These are phyloP conservation scores for Microctenopoma steveboyesi DNA, from an alignment of 2,797 vertebrate species.

Conservation along the genomic window DNA sequence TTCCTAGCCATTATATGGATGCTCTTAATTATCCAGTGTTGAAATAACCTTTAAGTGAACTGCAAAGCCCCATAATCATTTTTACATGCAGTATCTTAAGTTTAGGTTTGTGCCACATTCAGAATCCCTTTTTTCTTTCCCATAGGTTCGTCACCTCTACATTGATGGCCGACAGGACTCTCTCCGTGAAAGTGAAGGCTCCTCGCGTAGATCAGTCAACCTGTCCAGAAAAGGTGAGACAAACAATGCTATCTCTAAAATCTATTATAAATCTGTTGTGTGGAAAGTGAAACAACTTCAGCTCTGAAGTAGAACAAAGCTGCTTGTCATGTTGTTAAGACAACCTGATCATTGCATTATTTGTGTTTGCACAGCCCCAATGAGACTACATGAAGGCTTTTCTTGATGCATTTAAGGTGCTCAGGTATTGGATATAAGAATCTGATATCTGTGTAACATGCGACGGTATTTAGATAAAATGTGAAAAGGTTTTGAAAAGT, in stretches of 20 bases:
- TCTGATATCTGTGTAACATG: not conserved
- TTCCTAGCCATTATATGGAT: too few relatives aligned
- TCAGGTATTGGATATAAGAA: not conserved
- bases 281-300: too few relatives aligned
- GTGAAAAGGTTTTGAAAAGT: too few relatives aligned
- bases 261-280: not conserved
- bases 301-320: not conserved
- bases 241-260: not conserved
- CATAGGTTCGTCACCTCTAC: conserved; percentile 91
- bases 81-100: not conserved
- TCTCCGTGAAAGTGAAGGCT: conserved; percentile 78
- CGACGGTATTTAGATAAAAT: not conserved
- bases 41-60: not conserved
- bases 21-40: not conserved
- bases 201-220: conserved; percentile 83
- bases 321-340: conserved; percentile 21
- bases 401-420: not conserved
- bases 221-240: conserved; percentile 86
- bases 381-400: conserved; percentile 11
- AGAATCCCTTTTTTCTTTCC: not conserved
- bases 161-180: conserved; percentile 85
- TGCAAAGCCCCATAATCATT: not conserved
- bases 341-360: conserved; percentile 43
- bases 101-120: not conserved
- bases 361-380: conserved; percentile 6